Percentiles rank a stretch among this genome's conserved stretches.
Conservation (phyloP, 2,888 invertebrate species). For the Nipponacmea schrenckii region DNA sequence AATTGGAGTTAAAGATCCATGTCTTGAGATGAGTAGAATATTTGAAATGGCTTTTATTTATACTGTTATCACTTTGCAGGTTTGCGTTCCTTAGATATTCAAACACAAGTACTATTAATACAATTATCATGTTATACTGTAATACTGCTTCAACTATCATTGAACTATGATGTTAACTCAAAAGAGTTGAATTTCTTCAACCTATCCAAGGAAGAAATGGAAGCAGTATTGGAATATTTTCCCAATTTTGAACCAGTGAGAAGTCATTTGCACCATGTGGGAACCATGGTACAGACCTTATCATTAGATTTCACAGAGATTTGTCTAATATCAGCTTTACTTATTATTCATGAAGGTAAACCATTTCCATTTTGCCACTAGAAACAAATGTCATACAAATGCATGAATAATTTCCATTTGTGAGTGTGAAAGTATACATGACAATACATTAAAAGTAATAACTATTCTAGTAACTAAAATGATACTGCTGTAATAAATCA, state of each 20-base stretch:
- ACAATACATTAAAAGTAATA: no score
- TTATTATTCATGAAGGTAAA: constrained; percentile 52
- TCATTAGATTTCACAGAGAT: constrained; percentile 52
- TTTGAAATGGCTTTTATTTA: no score
- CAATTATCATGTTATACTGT: constrained; percentile 59
- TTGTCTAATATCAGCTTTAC: constrained; percentile 54
- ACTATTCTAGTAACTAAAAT: no score
- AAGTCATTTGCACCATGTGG: constrained; percentile 54
- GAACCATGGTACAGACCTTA: constrained; percentile 48
- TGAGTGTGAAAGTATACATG: constrained; percentile 1
- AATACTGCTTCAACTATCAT: constrained; percentile 51
- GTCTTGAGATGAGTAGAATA: no score
- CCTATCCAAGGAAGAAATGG: constrained; percentile 42
- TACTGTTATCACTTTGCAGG: constrained; percentile 43
- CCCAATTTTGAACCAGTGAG: constrained; percentile 47
- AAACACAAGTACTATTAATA: constrained; percentile 55
- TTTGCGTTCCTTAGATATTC: constrained; percentile 50
- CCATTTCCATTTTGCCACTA: not conserved
- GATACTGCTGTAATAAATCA: no score
- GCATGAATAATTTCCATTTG: not conserved
- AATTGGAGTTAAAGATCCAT: no score
- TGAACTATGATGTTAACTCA: constrained; percentile 49
- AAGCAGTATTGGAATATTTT: constrained; percentile 46
- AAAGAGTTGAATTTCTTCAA: constrained; percentile 56
- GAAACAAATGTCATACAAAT: not conserved